phyloP scores from a whole-genome alignment of 2,797 vertebrate species.

The Poecilia velifera region DNA sequence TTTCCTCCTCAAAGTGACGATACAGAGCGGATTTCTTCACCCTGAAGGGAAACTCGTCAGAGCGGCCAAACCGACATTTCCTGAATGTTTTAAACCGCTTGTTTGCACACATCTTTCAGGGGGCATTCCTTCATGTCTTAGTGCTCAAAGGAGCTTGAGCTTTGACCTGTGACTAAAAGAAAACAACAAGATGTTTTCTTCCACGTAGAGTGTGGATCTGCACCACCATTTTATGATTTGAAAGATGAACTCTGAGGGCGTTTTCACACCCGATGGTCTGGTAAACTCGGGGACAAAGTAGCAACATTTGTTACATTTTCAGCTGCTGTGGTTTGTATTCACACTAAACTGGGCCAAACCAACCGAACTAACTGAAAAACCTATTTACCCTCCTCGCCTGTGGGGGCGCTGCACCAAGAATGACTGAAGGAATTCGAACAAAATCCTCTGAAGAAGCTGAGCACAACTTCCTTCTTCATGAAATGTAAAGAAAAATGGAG shows the following conservation, averaged over 20 bases:
- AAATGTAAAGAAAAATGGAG: no score
- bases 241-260: not conserved
- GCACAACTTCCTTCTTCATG: no score
- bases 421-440: no score
- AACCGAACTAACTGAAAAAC: no score
- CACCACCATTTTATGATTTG: not conserved
- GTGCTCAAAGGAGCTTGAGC: constrained; percentile 6
- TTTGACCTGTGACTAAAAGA: constrained; percentile 5
- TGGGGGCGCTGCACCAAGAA: no score
- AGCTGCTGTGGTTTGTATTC: no score
- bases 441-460: no score
- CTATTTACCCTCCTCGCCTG: no score
- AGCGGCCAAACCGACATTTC: constrained; percentile 8
- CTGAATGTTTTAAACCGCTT: not conserved
- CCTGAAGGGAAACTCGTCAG: not conserved
- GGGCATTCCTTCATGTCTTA: not conserved
- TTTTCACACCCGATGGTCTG: no score
- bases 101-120: constrained; percentile 3
- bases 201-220: not conserved
- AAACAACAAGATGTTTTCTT: constrained; percentile 2
- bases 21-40: not conserved
- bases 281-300: no score
- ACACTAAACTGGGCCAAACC: no score
- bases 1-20: not conserved
- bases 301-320: no score